Percentiles rank a stretch among this genome's conserved stretches.
Conservation (phyloP, 2,113 vertebrate genomes). For the Pelusios castaneus region DNA sequence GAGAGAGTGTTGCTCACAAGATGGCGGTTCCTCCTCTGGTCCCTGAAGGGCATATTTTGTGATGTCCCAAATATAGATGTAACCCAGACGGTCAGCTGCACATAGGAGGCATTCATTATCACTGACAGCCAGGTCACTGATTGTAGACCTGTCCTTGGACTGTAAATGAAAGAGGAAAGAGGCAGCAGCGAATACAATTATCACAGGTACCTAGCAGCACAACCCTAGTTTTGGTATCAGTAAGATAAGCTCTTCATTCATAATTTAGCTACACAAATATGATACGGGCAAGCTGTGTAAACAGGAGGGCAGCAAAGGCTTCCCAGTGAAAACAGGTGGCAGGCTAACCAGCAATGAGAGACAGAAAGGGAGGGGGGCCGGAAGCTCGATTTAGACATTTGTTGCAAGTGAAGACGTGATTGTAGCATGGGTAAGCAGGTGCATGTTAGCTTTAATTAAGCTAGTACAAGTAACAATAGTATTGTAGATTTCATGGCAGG, state of each 20-base stretch:
- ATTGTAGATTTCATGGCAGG: background rate
- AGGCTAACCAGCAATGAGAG: background rate
- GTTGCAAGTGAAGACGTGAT: background rate
- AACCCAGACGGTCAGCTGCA: constrained; percentile 27
- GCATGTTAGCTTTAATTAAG: background rate
- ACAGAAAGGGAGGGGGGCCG: background rate
- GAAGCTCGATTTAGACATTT: background rate
- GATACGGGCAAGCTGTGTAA: background rate
- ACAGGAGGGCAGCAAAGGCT: background rate
- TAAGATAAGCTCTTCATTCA: background rate
- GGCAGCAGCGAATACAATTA: background rate
- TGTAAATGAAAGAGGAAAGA: background rate
- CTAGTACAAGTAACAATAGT: background rate
- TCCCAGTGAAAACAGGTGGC: background rate
- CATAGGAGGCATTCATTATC: constrained; percentile 19
- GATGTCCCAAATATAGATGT: constrained; percentile 44
- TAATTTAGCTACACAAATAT: background rate
- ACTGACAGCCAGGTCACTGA: constrained; percentile 28
- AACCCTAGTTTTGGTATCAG: background rate
- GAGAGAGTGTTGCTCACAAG: constrained; percentile 19
- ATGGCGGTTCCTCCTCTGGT: constrained; percentile 26
- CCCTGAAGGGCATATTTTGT: constrained; percentile 25
- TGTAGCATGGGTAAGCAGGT: background rate
- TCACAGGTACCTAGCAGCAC: background rate
- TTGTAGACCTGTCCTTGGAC: background rate